Conservation (phyloP, 2,113 vertebrate genomes). For the Eleginops maclovinus region DNA sequence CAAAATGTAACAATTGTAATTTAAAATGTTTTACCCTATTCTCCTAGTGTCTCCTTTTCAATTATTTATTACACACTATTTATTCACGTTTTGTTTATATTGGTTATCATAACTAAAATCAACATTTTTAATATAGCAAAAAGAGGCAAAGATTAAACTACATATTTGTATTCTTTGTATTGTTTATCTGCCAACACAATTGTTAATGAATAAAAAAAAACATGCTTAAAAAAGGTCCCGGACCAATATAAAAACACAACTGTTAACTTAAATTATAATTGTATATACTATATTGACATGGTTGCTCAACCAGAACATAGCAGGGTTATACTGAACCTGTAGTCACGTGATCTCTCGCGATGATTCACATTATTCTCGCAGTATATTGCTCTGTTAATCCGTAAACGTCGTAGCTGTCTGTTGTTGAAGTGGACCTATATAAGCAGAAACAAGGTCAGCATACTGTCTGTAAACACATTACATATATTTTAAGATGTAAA, state of each 20-base stretch:
- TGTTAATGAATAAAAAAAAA: not conserved
- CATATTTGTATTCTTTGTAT: no score
- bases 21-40: no score
- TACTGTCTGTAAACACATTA: not conserved
- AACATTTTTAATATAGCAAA: not conserved
- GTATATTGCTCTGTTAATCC: not conserved
- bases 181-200: not conserved
- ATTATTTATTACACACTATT: not conserved
- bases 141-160: not conserved
- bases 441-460: slow-evolving; percentile 47
- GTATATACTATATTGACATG: not conserved
- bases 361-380: not conserved
- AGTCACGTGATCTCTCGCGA: slow-evolving; percentile 52
- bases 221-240: no score
- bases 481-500: not conserved
- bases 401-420: not conserved
- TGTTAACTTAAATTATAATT: not conserved
- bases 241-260: not conserved
- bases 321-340: not conserved
- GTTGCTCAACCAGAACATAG: not conserved
- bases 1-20: no score
- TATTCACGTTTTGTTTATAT: not conserved
- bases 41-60: no score
- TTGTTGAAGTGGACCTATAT: fast-evolving
- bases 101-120: not conserved